Conservation (phyloP, 2,888 invertebrate species). For the Tetrapedia diversipes region DNA sequence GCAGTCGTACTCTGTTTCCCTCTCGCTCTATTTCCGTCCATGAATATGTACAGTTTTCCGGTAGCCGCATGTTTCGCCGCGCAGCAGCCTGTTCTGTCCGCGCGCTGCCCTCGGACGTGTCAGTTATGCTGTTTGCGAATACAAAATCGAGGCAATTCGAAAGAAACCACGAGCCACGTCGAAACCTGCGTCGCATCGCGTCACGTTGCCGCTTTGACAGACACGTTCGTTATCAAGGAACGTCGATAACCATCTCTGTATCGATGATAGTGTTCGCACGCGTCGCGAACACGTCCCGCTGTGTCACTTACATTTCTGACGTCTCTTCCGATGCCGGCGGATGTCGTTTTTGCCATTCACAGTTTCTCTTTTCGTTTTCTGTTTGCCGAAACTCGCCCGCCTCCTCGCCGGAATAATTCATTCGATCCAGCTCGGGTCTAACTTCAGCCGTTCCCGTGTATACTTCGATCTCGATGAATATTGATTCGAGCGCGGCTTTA, state of each 20-base stretch:
- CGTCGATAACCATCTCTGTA: conserved; percentile 12
- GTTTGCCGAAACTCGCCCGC: too few relatives aligned
- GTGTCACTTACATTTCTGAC: not conserved
- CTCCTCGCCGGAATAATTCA: too few relatives aligned
- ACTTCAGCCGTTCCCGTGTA: too few relatives aligned
- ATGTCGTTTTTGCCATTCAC: not conserved
- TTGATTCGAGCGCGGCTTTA: too few relatives aligned
- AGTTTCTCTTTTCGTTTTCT: not conserved
- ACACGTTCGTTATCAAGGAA: conserved; percentile 30
- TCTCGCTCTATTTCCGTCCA: conserved; percentile 48
- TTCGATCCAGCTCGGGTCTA: too few relatives aligned
- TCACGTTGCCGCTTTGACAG: conserved; percentile 3
- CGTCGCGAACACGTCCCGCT: conserved; percentile 4
- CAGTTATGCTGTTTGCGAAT: conserved; percentile 58
- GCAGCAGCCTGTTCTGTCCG: conserved; percentile 3
- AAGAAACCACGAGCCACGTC: conserved; percentile 37
- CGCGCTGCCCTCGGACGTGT: not conserved
- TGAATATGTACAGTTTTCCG: conserved; percentile 62
- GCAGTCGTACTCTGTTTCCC: conserved; percentile 10
- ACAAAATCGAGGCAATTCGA: conserved; percentile 59
- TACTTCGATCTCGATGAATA: too few relatives aligned
- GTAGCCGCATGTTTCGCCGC: conserved; percentile 42
- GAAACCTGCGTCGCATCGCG: conserved; percentile 1
- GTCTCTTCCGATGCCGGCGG: not conserved
- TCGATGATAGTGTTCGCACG: conserved; percentile 28